Conservation (phyloP, 2,113 vertebrate species). For the Galemys pyrenaicus region DNA sequence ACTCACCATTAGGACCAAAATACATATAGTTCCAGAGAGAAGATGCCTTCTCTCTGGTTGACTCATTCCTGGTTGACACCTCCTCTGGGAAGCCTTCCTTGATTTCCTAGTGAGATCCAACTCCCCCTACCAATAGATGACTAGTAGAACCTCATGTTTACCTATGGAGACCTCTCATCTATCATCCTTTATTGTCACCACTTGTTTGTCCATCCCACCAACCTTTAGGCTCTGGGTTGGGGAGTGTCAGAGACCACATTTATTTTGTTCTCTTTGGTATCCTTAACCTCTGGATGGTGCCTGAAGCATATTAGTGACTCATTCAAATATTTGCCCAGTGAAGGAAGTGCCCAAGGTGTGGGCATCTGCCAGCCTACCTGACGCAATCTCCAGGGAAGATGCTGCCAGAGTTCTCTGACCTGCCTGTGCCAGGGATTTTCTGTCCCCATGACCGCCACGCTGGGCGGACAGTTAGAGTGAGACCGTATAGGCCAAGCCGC, state of each 20-base stretch:
- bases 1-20: background rate
- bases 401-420: background rate
- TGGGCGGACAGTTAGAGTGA: background rate
- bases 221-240: background rate
- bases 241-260: background rate
- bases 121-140: no score
- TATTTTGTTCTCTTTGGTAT: background rate
- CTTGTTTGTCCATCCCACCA: background rate
- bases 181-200: background rate
- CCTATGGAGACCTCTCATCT: rapidly evolving
- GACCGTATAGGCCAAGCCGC: background rate
- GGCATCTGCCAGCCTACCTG: rapidly evolving
- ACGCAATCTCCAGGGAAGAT: background rate
- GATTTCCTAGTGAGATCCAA: background rate
- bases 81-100: background rate
- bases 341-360: background rate
- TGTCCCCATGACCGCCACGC: background rate
- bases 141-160: background rate
- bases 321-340: background rate
- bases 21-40: background rate
- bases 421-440: no score
- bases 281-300: background rate
- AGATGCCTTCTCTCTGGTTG: background rate
- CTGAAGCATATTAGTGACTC: background rate
- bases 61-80: background rate